A percentile compares a stretch with the other conserved stretches of the same genome.
These are phyloP conservation scores for Rhogogaster chlorosoma DNA, from an alignment of 2,888 invertebrate species.

Conservation along the genomic window DNA sequence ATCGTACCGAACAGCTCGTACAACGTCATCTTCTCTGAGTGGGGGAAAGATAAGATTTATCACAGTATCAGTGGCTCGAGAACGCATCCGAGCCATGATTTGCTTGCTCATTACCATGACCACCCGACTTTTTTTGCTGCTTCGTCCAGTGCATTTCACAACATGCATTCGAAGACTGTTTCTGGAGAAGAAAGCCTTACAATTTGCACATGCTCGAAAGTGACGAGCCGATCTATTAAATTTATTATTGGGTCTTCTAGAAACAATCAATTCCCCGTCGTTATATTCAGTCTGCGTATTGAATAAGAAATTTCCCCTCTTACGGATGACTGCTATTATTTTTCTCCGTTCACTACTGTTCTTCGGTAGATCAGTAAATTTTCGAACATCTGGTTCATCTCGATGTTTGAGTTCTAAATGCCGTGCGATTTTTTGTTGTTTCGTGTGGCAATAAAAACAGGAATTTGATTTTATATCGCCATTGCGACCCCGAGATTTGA, in stretches of 20 bases:
- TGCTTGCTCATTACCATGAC: not conserved
- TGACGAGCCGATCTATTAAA: slow-evolving; percentile 44
- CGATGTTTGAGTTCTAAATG: not conserved
- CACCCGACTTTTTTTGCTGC: slow-evolving; percentile 1
- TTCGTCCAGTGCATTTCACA: slow-evolving; percentile 39
- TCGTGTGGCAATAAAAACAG: slow-evolving; percentile 53
- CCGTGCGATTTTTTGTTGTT: slow-evolving; percentile 54
- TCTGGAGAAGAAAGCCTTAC: slow-evolving; percentile 56
- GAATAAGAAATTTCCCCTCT: slow-evolving; percentile 57
- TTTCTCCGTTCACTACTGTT: slow-evolving; percentile 45
- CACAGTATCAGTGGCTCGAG: slow-evolving; percentile 54
- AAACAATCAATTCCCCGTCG: slow-evolving; percentile 58
- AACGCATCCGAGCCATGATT: slow-evolving; percentile 53
- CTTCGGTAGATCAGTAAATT: slow-evolving; percentile 50
- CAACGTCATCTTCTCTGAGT: slow-evolving; percentile 58
- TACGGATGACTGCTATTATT: slow-evolving; percentile 47
- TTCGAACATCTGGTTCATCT: slow-evolving; percentile 51
- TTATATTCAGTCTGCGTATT: slow-evolving; percentile 58
- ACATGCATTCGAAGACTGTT: slow-evolving; percentile 55
- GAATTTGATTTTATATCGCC: slow-evolving; percentile 51
- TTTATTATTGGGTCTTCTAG: slow-evolving; percentile 55
- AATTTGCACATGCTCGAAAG: slow-evolving; percentile 51
- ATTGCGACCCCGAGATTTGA: slow-evolving; percentile 48
- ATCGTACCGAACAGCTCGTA: slow-evolving; percentile 59
- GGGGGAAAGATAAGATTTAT: slow-evolving; percentile 57